A percentile compares a stretch with the other conserved stretches of the same genome.
These are phyloP conservation scores for Dipodomys spectabilis DNA, from an alignment of 2,113 vertebrate genomes.

Conservation along the genomic window DNA sequence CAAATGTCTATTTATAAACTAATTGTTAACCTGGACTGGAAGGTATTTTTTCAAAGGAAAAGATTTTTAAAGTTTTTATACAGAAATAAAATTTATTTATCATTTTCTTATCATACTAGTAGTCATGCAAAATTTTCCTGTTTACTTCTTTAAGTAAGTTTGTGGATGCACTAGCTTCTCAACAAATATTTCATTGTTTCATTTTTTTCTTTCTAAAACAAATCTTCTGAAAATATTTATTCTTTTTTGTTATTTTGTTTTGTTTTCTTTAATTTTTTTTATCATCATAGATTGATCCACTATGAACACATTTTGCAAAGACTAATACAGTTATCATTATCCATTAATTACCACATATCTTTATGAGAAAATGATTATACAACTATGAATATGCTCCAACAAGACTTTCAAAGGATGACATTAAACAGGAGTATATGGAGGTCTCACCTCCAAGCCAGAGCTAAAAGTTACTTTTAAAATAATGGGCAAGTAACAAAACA, in stretches of 20 bases:
- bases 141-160: slow-evolving; percentile 9
- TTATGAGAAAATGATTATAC: background rate
- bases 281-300: background rate
- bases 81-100: background rate
- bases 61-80: background rate
- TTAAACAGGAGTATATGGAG: background rate
- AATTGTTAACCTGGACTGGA: background rate
- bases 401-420: background rate
- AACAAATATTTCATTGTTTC: background rate
- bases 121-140: background rate
- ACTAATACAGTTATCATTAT: background rate
- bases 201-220: slow-evolving; percentile 12
- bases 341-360: background rate
- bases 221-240: background rate
- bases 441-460: background rate
- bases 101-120: background rate
- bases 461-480: slow-evolving; percentile 16
- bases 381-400: background rate
- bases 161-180: background rate
- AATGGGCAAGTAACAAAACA: background rate
- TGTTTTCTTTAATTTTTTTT: slow-evolving; percentile 16
- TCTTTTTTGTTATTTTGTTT: background rate
- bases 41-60: background rate
- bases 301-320: background rate
- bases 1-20: background rate